phyloP scores from a whole-genome alignment of 1,140 invertebrate species.

The Maconellicoccus hirsutus region DNA sequence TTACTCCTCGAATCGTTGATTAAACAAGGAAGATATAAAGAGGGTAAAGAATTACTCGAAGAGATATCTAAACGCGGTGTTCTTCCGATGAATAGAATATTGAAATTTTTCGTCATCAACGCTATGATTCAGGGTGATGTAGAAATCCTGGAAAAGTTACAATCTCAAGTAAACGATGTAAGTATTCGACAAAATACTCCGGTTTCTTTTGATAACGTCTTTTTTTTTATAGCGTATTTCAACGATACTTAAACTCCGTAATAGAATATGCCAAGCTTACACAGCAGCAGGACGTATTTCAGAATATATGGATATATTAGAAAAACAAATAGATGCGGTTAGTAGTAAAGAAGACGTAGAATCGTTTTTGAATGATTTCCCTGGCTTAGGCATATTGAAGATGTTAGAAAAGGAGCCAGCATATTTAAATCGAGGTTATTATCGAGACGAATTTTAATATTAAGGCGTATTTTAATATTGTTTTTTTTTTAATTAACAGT shows the following conservation, averaged over 20 bases:
- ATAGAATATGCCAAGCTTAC: not conserved
- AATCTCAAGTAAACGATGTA: not conserved
- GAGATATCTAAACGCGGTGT: not conserved
- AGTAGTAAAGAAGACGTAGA: not conserved
- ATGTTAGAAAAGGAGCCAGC: not conserved
- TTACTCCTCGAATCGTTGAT: not conserved
- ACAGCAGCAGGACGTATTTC: not conserved
- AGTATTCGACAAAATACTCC: not conserved
- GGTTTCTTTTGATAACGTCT: not conserved
- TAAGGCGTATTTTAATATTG: not conserved
- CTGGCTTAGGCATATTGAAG: not conserved
- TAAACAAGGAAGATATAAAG: not conserved
- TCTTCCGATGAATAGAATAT: not conserved
- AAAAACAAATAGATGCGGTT: not conserved
- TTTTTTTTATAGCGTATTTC: not conserved
- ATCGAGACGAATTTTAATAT: too few species aligned
- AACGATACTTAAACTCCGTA: not conserved
- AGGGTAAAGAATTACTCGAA: not conserved
- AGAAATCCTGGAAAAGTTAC: not conserved
- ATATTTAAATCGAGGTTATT: not conserved
- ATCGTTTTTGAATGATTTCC: not conserved
- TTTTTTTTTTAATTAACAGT: not conserved
- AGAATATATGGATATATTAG: not conserved
- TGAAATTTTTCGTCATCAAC: not conserved
- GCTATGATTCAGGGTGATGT: not conserved